phyloP scores from a whole-genome alignment of 2,113 vertebrate genomes.

The Ammospiza caudacuta region DNA sequence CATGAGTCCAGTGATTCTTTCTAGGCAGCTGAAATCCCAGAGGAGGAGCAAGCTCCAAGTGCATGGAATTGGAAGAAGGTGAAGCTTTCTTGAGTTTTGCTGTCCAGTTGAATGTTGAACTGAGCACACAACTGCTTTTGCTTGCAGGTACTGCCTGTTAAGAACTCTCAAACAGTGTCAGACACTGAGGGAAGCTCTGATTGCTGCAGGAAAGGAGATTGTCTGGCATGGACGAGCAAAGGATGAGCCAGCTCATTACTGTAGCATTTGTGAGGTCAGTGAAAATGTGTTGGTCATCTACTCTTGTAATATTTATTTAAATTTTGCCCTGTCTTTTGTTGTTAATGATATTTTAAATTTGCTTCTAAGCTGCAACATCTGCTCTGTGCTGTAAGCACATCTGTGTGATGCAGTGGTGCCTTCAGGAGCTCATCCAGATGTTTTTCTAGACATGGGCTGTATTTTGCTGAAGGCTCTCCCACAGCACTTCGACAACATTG shows the following conservation, averaged over 20 bases:
- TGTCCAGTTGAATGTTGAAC: neutral
- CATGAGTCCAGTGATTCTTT: neutral
- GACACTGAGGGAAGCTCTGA: constrained; percentile 91
- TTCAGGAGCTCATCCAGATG: neutral
- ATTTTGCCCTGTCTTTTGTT: neutral
- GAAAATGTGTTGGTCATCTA: neutral
- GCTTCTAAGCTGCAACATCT: neutral
- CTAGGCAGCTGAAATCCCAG: neutral
- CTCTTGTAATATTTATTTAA: neutral
- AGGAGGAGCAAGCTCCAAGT: neutral
- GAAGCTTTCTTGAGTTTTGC: neutral
- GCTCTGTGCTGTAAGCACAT: neutral
- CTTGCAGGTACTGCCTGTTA: constrained; percentile 91
- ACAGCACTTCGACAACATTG: neutral
- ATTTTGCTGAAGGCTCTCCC: neutral
- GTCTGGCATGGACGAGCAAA: constrained; percentile 90
- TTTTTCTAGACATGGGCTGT: neutral
- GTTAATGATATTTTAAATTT: neutral
- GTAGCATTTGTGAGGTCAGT: constrained; percentile 97
- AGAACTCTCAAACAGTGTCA: constrained; percentile 98
- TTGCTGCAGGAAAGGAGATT: constrained; percentile 89
- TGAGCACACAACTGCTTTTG: neutral
- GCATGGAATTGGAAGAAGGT: neutral
- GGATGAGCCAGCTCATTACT: constrained; percentile 98
- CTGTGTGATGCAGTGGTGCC: neutral